Conservation (phyloP, 2,797 vertebrate species). For the Danio aesculapii region DNA sequence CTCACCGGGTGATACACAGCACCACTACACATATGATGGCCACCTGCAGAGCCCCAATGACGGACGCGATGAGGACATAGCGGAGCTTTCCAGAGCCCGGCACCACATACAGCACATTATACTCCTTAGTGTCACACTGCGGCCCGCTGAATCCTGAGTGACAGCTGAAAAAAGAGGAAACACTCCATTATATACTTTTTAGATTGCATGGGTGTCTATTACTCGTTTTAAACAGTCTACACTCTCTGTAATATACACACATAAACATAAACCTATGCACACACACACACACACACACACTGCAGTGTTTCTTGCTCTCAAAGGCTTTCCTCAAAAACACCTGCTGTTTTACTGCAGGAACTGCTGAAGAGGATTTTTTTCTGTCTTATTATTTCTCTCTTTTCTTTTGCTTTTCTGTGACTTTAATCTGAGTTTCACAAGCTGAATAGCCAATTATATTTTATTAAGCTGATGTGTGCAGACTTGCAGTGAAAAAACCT, state of each 20-base stretch:
- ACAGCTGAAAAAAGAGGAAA: slow-evolving; percentile 75
- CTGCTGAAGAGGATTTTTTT: slow-evolving; percentile 14
- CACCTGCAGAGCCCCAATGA: slow-evolving; percentile 98
- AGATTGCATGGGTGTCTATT: background rate
- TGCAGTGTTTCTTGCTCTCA: background rate
- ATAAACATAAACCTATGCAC: no score
- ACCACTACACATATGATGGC: slow-evolving; percentile 99
- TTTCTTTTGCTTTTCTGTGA: background rate
- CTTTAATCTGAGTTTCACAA: background rate
- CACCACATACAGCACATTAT: slow-evolving; percentile 97
- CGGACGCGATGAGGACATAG: slow-evolving; percentile 97
- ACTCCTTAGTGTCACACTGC: slow-evolving; percentile 98
- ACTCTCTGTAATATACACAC: background rate
- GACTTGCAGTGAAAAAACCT: background rate
- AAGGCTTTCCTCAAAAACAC: slow-evolving; percentile 41
- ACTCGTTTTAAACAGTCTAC: slow-evolving; percentile 7
- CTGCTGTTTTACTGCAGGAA: slow-evolving; percentile 45
- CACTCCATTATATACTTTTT: background rate
- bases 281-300: slow-evolving; percentile 10
- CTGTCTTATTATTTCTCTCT: background rate
- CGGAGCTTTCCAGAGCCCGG: slow-evolving; percentile 96
- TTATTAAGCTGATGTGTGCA: background rate
- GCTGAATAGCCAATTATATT: background rate
- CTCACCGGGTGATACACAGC: slow-evolving; percentile 99
- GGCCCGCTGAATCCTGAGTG: slow-evolving; percentile 96